Evolutionary conservation across 2,888 invertebrate genomes (phyloP).

Genomic region (Agonopterix heracliana): DNA sequence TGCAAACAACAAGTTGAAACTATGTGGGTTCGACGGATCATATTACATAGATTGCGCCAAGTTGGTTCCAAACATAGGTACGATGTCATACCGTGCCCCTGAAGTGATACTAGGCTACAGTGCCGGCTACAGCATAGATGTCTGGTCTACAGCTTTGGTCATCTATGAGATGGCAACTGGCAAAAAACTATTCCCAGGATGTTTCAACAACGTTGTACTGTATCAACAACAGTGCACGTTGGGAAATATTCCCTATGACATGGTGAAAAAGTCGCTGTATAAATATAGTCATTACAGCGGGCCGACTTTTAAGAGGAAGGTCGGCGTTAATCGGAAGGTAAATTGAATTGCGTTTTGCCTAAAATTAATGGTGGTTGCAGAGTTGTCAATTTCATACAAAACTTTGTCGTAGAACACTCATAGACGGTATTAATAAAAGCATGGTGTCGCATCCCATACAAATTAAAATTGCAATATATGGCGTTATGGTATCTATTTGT

Average conservation of each 20-base stretch:
- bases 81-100: slow-evolving; percentile 41
- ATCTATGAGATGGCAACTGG: slow-evolving; percentile 48
- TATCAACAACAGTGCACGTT: slow-evolving; percentile 38
- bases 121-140: slow-evolving; percentile 37
- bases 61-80: slow-evolving; percentile 26
- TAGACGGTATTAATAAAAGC: too few relatives aligned
- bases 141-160: slow-evolving; percentile 49
- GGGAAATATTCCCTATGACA: slow-evolving; percentile 31
- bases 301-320: slow-evolving; percentile 21
- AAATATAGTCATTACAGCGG: slow-evolving; percentile 26
- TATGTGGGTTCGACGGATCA: slow-evolving; percentile 50
- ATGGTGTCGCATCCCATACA: too few relatives aligned
- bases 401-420: too few relatives aligned
- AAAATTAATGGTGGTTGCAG: too few relatives aligned
- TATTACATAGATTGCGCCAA: slow-evolving; percentile 13
- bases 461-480: too few relatives aligned
- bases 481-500: too few relatives aligned
- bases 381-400: too few relatives aligned
- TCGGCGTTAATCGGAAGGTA: slow-evolving; percentile 18
- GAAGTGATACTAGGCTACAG: slow-evolving; percentile 48
- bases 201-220: slow-evolving; percentile 36
- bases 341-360: background rate
- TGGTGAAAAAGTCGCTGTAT: slow-evolving; percentile 28
- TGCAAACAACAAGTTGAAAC: slow-evolving; percentile 28
- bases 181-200: slow-evolving; percentile 28